Conservation (phyloP, 1,140 invertebrate genomes). For the Lerema accius region DNA sequence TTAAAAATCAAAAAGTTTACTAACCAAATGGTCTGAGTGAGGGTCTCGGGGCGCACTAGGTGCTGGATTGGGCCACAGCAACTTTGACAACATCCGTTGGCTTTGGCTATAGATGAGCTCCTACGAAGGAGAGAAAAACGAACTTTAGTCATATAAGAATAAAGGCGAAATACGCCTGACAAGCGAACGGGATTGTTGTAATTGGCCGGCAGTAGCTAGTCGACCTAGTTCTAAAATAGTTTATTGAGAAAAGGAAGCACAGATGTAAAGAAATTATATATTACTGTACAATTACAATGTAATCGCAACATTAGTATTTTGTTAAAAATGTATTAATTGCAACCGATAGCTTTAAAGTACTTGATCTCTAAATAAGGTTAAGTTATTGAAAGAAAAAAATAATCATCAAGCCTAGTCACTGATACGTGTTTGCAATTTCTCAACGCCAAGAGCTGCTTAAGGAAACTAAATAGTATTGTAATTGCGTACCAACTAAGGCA, state of each 20-base stretch:
- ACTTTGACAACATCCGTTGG: constrained; percentile 81
- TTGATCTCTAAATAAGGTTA: not conserved
- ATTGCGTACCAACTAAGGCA: constrained; percentile 25
- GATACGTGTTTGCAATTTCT: constrained; percentile 20
- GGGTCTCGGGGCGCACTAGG: constrained; percentile 79
- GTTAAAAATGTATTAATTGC: not conserved
- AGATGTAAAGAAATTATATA: constrained; percentile 23
- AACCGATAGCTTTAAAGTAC: not conserved
- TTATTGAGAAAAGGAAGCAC: constrained; percentile 27
- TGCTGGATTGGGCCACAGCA: constrained; percentile 79
- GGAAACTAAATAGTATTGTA: constrained; percentile 29
- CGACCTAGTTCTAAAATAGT: constrained; percentile 35
- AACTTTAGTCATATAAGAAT: constrained; percentile 72
- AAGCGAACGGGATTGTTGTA: constrained; percentile 33
- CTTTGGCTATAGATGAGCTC: constrained; percentile 82
- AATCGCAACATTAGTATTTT: not conserved
- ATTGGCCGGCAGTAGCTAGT: constrained; percentile 30
- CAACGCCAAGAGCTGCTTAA: constrained; percentile 11
- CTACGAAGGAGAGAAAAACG: constrained; percentile 79
- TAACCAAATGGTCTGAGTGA: constrained; percentile 81
- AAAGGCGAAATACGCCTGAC: constrained; percentile 57
- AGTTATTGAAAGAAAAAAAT: constrained; percentile 3
- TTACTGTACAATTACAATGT: not conserved
- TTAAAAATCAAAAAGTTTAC: constrained; percentile 74
- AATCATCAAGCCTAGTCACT: constrained; percentile 1